These are phyloP conservation scores for Melanostoma scalare DNA, from an alignment of 2,888 invertebrate species.

Conservation along the genomic window DNA sequence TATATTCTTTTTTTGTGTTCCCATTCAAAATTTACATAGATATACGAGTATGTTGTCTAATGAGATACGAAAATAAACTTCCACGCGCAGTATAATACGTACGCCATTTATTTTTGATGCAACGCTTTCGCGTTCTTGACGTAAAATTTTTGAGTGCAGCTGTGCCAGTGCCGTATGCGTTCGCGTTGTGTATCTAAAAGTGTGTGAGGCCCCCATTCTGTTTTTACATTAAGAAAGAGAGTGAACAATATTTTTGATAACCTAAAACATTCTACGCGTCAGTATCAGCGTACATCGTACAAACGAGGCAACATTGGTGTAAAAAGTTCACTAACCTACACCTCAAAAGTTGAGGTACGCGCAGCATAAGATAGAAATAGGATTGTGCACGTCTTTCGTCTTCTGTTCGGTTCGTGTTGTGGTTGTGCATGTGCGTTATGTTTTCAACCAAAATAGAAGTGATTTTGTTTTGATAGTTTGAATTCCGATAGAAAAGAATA, in stretches of 20 bases:
- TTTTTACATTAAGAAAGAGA: constrained; percentile 11
- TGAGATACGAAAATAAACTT: constrained; percentile 56
- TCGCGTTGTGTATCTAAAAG: neutral
- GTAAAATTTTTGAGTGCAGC: constrained; percentile 39
- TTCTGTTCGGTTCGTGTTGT: constrained; percentile 24
- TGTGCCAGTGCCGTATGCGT: constrained; percentile 32
- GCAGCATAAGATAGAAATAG: constrained; percentile 36
- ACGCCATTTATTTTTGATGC: constrained; percentile 57
- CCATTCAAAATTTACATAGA: constrained; percentile 22
- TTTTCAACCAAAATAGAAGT: constrained; percentile 52
- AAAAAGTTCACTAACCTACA: constrained; percentile 67
- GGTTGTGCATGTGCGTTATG: constrained; percentile 36
- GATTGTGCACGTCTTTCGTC: constrained; percentile 4
- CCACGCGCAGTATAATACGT: constrained; percentile 41
- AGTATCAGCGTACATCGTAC: neutral
- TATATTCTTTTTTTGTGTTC: neutral
- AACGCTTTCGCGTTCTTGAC: constrained; percentile 40
- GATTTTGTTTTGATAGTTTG: constrained; percentile 33
- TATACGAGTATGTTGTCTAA: constrained; percentile 29
- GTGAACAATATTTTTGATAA: constrained; percentile 48
- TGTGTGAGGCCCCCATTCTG: constrained; percentile 29
- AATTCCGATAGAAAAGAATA: constrained; percentile 20
- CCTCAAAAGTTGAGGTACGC: constrained; percentile 44
- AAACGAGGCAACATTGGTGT: constrained; percentile 35
- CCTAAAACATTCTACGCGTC: constrained; percentile 29